Conservation (phyloP, 2,797 vertebrate genomes). For the Falco concolor region DNA sequence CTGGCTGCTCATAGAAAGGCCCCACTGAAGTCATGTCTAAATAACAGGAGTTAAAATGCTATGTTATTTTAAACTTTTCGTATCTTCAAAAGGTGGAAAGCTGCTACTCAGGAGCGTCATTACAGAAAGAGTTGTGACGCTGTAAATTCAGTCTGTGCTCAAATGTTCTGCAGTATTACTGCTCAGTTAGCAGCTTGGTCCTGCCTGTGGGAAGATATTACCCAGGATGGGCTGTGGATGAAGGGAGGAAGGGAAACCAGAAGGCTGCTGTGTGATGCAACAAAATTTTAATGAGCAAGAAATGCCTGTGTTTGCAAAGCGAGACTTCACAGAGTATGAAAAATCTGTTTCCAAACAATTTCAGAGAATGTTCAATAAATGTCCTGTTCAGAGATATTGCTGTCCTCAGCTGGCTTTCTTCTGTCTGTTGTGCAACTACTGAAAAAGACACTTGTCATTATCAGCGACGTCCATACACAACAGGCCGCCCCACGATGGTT, state of each 20-base stretch:
- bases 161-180: background rate
- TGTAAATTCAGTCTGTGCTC: background rate
- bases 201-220: no score
- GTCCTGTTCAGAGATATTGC: background rate
- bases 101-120: background rate
- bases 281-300: background rate
- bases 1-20: background rate
- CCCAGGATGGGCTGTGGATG: background rate
- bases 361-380: background rate
- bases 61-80: background rate
- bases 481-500: fast-evolving
- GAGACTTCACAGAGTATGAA: background rate
- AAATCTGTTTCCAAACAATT: background rate
- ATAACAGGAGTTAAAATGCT: background rate
- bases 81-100: background rate
- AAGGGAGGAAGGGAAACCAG: background rate
- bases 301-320: background rate
- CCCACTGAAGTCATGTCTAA: background rate
- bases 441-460: background rate
- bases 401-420: background rate
- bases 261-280: background rate
- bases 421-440: background rate
- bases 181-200: background rate
- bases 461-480: background rate
- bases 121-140: fast-evolving